Conservation (phyloP, 2,113 vertebrate species). For the Malurus melanocephalus region DNA sequence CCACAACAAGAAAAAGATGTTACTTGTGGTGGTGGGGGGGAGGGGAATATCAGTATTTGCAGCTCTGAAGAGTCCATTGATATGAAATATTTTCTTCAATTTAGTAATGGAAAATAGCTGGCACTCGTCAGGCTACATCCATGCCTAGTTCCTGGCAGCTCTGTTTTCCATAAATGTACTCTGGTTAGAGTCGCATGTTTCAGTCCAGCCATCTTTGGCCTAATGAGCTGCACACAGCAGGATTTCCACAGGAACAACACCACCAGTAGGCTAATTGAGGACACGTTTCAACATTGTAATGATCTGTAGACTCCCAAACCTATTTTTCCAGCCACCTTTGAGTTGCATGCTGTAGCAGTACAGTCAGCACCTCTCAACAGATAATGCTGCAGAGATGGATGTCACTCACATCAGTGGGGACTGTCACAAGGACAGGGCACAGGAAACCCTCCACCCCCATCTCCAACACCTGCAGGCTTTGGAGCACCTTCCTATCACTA, state of each 20-base stretch:
- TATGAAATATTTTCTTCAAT: conserved; percentile 16
- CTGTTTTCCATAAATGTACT: conserved; percentile 8
- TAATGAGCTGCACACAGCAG: conserved; percentile 45
- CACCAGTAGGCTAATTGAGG: conserved; percentile 35
- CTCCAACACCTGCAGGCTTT: neutral
- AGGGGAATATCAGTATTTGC: neutral
- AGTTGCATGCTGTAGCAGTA: conserved; percentile 83
- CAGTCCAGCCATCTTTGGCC: conserved; percentile 53
- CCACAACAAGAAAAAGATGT: neutral
- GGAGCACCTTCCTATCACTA: neutral
- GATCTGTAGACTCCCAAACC: conserved; percentile 83
- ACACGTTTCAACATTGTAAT: conserved; percentile 66
- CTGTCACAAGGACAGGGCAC: neutral
- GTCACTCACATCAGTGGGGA: conserved; percentile 59
- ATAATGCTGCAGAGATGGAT: conserved; percentile 95
- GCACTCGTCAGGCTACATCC: neutral
- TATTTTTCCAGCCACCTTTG: conserved; percentile 74
- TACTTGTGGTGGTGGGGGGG: neutral
- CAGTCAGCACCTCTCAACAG: conserved; percentile 88
- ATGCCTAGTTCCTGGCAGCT: conserved; percentile 23
- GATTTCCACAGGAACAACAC: conserved; percentile 38
- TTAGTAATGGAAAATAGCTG: conserved; percentile 40
- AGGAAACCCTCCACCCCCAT: neutral
- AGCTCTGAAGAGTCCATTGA: conserved; percentile 25
- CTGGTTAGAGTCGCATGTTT: conserved; percentile 47